Percentiles rank a stretch among this genome's conserved stretches.
Evolutionary conservation across 2,797 vertebrate species (phyloP).

Genomic region (Setipinna tenuifilis): DNA sequence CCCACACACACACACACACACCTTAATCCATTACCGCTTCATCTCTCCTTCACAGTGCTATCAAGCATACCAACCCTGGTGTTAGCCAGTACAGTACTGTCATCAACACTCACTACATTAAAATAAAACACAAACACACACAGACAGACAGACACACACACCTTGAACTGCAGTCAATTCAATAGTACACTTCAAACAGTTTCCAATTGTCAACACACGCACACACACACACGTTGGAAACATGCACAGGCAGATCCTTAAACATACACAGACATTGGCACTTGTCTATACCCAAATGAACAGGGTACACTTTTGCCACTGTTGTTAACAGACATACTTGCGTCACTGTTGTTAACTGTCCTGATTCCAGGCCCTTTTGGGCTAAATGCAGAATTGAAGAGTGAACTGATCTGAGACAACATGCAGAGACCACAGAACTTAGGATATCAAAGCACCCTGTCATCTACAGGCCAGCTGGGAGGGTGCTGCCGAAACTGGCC

Average conservation of each 20-base stretch:
- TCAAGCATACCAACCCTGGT: neutral
- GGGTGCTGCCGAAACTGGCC: neutral
- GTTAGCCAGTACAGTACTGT: neutral
- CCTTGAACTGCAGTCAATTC: neutral
- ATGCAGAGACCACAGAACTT: neutral
- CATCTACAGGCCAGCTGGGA: neutral
- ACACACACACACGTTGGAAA: neutral
- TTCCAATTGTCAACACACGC: conserved; percentile 14
- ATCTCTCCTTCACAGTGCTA: neutral
- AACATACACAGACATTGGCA: neutral
- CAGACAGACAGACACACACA: neutral
- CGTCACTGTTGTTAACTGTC: neutral
- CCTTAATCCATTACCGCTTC: neutral
- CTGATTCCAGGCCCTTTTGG: neutral
- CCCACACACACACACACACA: neutral
- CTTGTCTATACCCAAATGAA: neutral
- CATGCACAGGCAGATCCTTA: neutral
- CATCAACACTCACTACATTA: neutral
- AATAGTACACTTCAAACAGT: neutral
- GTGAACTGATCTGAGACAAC: neutral
- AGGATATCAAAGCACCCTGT: neutral
- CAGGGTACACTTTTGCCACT: too few species aligned
- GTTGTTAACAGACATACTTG: neutral
- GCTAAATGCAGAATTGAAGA: neutral
- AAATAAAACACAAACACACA: neutral